Percentiles rank a stretch among this genome's conserved stretches.
Evolutionary conservation across 2,888 invertebrate species (phyloP).

Genomic region (Cetonia aurata): DNA sequence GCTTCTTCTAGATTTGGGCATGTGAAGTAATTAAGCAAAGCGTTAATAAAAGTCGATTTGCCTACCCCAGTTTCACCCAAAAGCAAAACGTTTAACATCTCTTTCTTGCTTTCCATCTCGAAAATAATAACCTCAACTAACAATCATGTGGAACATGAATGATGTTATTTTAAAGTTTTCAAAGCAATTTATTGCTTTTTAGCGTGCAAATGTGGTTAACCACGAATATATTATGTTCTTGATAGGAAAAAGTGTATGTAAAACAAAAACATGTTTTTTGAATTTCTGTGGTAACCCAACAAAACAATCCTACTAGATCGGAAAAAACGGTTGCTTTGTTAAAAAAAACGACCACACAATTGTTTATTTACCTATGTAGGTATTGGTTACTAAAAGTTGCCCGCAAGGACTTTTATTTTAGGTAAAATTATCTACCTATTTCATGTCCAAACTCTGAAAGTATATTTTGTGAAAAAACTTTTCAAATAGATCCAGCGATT

Average conservation of each 20-base stretch:
- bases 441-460: too few relatives aligned
- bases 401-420: too few relatives aligned
- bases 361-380: too few relatives aligned
- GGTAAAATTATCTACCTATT: too few relatives aligned
- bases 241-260: neutral
- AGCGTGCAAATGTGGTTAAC: slow-evolving; percentile 6
- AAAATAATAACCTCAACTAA: too few relatives aligned
- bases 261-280: slow-evolving; percentile 4
- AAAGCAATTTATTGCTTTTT: neutral
- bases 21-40: slow-evolving; percentile 59
- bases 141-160: neutral
- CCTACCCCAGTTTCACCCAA: slow-evolving; percentile 62
- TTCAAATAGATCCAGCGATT: too few relatives aligned
- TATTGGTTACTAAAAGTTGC: too few relatives aligned
- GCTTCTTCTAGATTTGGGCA: slow-evolving; percentile 52
- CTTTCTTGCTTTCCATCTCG: slow-evolving; percentile 40
- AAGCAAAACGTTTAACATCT: slow-evolving; percentile 59
- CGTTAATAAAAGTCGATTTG: slow-evolving; percentile 62
- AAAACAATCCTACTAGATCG: too few relatives aligned
- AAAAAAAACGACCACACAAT: too few relatives aligned
- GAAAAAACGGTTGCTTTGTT: too few relatives aligned
- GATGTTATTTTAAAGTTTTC: neutral
- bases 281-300: too few relatives aligned
- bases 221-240: neutral
- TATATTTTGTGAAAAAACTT: too few relatives aligned